Conservation (phyloP, 2,797 vertebrate genomes). For the Coracias cyanogaster region DNA sequence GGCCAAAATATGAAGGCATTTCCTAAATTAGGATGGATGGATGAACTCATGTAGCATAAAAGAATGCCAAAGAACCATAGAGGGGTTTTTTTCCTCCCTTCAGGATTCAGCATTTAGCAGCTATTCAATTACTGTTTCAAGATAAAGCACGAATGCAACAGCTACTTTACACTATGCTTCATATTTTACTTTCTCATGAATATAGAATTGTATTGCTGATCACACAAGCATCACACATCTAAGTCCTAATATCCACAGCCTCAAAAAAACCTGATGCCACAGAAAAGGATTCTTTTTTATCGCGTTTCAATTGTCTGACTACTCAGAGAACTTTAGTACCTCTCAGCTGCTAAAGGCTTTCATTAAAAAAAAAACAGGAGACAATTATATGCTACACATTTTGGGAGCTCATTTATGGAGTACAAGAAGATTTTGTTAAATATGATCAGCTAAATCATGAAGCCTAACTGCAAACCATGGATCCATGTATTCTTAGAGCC, state of each 20-base stretch:
- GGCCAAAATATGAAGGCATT: not conserved
- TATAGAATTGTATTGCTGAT: constrained; percentile 17
- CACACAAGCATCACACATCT: constrained; percentile 17
- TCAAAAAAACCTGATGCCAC: not conserved
- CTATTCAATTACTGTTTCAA: constrained; percentile 27
- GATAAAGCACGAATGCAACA: constrained; percentile 20
- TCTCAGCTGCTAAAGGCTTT: constrained; percentile 5
- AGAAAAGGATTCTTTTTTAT: constrained; percentile 16
- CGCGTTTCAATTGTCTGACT: constrained; percentile 18
- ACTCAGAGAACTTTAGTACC: constrained; percentile 4
- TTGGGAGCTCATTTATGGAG: constrained; percentile 28
- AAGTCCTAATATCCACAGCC: not conserved
- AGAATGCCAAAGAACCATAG: not conserved
- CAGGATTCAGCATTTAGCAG: constrained; percentile 24
- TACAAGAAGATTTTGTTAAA: constrained; percentile 26
- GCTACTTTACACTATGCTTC: constrained; percentile 23
- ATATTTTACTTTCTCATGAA: constrained; percentile 10
- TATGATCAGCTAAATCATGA: constrained; percentile 4
- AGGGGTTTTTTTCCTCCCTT: not conserved
- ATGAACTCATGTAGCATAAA: not conserved
- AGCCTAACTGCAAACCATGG: not conserved
- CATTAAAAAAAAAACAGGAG: constrained; percentile 1
- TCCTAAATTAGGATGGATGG: constrained; percentile 27
- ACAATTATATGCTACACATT: not conserved
- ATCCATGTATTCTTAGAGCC: not conserved